Conservation (phyloP, 2,797 vertebrate species). For the Vireo griseus region DNA sequence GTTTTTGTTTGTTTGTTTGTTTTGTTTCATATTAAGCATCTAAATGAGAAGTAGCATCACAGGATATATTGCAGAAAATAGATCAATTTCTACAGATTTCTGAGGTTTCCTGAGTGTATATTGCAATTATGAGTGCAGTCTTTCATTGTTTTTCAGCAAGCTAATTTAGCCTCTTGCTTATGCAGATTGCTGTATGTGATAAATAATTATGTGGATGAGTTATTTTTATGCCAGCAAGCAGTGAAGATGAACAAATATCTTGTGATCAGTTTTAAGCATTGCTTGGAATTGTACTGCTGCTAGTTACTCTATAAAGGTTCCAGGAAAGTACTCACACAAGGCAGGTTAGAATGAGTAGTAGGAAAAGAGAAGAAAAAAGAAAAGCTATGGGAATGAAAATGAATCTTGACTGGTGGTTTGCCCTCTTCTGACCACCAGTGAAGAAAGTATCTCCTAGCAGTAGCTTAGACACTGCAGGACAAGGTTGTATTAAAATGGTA, state of each 20-base stretch:
- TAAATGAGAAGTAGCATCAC: background rate
- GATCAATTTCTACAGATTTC: background rate
- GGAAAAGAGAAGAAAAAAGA: background rate
- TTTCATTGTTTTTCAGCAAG: background rate
- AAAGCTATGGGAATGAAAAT: background rate
- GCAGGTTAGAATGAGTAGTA: background rate
- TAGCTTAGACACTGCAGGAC: background rate
- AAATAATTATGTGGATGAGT: background rate
- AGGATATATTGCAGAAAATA: background rate
- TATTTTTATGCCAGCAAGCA: background rate
- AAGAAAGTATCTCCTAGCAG: background rate
- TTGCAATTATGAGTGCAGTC: background rate
- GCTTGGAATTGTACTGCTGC: background rate
- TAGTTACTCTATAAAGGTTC: background rate
- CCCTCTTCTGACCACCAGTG: background rate
- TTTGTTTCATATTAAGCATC: background rate
- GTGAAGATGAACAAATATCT: background rate
- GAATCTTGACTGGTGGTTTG: background rate
- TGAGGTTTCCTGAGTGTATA: background rate
- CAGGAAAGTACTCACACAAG: background rate
- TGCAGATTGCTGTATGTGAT: background rate
- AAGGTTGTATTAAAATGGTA: background rate
- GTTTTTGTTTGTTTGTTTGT: background rate
- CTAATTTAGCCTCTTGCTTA: background rate
- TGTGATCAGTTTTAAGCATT: background rate